Evolutionary conservation across 2,113 vertebrate genomes (phyloP), one percentile per base, ranked within the genome.

Genomic region (Dicentrarchus labrax): DNA sequence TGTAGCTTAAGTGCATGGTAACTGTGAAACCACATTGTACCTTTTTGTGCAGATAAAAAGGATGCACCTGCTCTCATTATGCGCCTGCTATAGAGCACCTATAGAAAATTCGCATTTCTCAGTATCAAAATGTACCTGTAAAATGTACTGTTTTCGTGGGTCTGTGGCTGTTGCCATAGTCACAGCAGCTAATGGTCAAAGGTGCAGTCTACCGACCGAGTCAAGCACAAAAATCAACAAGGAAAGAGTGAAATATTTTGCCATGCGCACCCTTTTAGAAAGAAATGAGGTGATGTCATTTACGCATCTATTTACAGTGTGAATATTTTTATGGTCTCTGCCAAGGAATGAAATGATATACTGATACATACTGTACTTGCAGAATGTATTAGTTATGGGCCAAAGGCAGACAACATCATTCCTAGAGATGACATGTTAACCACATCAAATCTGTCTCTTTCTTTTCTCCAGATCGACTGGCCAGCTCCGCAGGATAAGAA

Each of bases 401-500:
- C 17, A 76, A 30, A 79, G 53, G 53, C 30, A 38, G 73, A 56
- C 12, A 30, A 10, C 53, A 47, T 41, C 11, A 36, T 50, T 72
- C 24, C 38, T 59, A 30, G 11, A 59, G 5, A 70, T 4, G n/a
- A 39, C 48, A 0, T 4, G 47, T 64, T 56, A 8, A 56, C 24
- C 24, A 8, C 54, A 56, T 84, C 24, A 51, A 15, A 62, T 75
- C 19, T 75, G n/a, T 81, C 51, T 77, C 38, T 86, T 16, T 90
- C 65, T 74, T 6, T 84, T 50, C 72, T 64, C 36, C 93, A 96
- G 95, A 95, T 96, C 64, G 93, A 95, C 75, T 96, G 95, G 95
- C 94, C 93, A 2, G 95, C 95, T 47, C 95, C 95, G 0, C 83
- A 84, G 83, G 94, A 95, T 61, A 96, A 96, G 86, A 96, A 96